Percentiles rank a stretch among this genome's conserved stretches.
Evolutionary conservation across 37 sponge, comb jelly and placozoan genomes (phyloP).

Genomic region (Spongilla lacustris): DNA sequence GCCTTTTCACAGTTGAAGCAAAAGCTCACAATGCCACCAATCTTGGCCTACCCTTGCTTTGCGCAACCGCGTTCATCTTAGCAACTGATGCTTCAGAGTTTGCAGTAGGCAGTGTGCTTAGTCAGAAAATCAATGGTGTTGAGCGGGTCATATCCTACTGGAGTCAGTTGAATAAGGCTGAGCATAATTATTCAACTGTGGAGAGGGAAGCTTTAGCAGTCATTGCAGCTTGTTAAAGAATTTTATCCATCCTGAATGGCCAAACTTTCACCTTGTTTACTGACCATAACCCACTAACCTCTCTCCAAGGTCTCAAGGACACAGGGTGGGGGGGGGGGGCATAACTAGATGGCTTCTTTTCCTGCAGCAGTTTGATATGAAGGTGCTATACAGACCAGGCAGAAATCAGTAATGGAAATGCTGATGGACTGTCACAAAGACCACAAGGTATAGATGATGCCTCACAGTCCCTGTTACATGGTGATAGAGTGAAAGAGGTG

Average conservation of each 20-base stretch:
- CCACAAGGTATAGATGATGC: too few species aligned
- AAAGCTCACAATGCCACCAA: too few species aligned
- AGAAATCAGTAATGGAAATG: too few species aligned
- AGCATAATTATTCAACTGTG: slow-evolving; percentile 35
- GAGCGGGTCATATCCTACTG: slow-evolving; percentile 37
- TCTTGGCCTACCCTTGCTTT: too few species aligned
- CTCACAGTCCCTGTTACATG: too few species aligned
- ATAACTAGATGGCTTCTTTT: too few species aligned
- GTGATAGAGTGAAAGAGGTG: too few species aligned
- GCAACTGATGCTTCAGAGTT: slow-evolving; percentile 31
- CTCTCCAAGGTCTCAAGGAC: slow-evolving; percentile 5
- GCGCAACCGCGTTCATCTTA: background rate
- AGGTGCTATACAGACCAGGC: too few species aligned
- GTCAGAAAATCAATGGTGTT: slow-evolving; percentile 27
- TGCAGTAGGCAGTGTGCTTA: slow-evolving; percentile 35
- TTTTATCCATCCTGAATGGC: slow-evolving; percentile 31
- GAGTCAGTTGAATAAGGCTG: slow-evolving; percentile 29
- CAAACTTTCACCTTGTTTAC: too few species aligned
- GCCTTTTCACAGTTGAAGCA: too few species aligned
- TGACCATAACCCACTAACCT: slow-evolving; percentile 40
- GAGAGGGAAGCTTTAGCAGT: slow-evolving; percentile 38
- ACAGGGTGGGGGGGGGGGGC: slow-evolving; percentile 8
- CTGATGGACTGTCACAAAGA: too few species aligned
- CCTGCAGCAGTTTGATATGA: too few species aligned
- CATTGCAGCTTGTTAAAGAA: slow-evolving; percentile 13